A percentile compares a stretch with the other conserved stretches of the same genome.
Conservation (phyloP, 2,113 vertebrate species). For the Octodon degus region DNA sequence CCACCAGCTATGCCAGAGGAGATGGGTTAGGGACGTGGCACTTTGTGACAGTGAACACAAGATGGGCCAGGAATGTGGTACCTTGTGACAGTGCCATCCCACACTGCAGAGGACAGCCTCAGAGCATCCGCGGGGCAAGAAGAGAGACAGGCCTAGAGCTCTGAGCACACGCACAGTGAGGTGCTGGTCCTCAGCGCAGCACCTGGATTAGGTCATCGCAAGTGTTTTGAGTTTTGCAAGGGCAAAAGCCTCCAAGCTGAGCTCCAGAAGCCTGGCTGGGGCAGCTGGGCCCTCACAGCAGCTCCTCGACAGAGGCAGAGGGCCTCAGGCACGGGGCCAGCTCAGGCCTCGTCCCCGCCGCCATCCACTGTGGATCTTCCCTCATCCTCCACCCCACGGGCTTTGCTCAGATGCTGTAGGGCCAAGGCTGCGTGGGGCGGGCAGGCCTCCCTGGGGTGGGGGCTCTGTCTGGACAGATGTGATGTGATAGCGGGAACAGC, state of each 20-base stretch:
- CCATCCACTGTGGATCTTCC: neutral
- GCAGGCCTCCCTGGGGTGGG: neutral
- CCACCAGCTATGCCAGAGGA: fast-evolving
- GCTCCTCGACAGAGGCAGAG: neutral
- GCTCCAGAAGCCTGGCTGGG: neutral
- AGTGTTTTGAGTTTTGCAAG: fast-evolving
- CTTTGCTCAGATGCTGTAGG: neutral
- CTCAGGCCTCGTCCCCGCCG: fast-evolving
- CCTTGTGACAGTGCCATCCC: fast-evolving
- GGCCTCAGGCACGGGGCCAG: neutral
- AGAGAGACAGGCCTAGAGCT: neutral
- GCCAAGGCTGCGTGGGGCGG: fast-evolving
- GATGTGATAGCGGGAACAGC: neutral
- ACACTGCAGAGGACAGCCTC: fast-evolving
- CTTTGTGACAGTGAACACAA: fast-evolving
- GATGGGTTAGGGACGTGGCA: fast-evolving
- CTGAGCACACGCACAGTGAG: neutral
- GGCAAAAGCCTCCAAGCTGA: neutral
- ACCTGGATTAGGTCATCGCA: neutral
- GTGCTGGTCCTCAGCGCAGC: neutral
- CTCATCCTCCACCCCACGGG: fast-evolving
- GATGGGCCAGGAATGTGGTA: fast-evolving
- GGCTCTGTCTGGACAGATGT: neutral
- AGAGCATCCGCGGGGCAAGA: fast-evolving
- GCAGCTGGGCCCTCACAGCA: neutral